Conservation (phyloP, 2,888 invertebrate species). For the Altica lythri region DNA sequence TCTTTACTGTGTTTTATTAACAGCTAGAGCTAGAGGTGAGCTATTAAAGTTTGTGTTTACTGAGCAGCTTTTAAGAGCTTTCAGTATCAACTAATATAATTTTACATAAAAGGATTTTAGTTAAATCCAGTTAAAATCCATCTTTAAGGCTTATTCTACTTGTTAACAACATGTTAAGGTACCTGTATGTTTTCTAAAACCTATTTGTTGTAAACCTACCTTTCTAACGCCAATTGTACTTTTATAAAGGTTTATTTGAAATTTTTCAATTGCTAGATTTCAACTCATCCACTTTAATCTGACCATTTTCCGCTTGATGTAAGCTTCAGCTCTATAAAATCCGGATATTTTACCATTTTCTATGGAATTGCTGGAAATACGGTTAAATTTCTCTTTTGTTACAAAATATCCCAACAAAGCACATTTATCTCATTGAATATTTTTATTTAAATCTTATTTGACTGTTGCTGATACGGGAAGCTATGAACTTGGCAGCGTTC, state of each 20-base stretch:
- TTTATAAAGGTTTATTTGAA: constrained; percentile 2
- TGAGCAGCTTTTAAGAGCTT: neutral
- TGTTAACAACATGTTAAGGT: too few relatives aligned
- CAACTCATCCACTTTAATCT: constrained; percentile 20
- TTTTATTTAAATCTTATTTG: constrained; percentile 8
- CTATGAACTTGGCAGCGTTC: too few relatives aligned
- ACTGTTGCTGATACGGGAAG: too few relatives aligned
- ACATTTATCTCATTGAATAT: constrained; percentile 8
- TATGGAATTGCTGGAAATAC: constrained; percentile 18
- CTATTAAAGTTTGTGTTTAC: neutral
- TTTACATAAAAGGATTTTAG: too few relatives aligned
- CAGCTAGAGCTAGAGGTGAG: neutral
- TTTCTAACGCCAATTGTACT: too few relatives aligned
- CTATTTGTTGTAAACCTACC: too few relatives aligned
- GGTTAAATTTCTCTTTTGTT: constrained; percentile 13
- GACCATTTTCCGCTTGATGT: constrained; percentile 25
- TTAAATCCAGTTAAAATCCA: too few relatives aligned
- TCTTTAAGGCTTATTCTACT: too few relatives aligned
- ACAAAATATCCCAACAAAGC: constrained; percentile 4
- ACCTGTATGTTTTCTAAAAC: too few relatives aligned
- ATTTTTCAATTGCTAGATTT: constrained; percentile 19
- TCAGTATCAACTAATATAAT: neutral
- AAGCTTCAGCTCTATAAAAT: constrained; percentile 23
- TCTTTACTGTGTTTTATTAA: neutral
- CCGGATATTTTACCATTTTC: constrained; percentile 21